phyloP scores from a whole-genome alignment of 2,113 vertebrate species.

The Chaenogobius annularis region DNA sequence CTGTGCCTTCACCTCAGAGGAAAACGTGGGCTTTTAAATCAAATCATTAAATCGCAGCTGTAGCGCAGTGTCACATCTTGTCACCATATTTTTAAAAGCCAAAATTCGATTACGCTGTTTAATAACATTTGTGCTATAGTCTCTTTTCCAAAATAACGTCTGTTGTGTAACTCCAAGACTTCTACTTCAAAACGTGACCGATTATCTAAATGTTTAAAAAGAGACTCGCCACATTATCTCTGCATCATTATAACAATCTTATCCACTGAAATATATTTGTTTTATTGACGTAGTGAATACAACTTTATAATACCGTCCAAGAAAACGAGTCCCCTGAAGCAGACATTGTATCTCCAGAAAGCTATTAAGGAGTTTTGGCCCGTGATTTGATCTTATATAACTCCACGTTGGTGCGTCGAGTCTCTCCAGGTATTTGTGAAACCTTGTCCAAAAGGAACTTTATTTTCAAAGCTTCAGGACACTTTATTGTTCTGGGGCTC shows the following conservation, averaged over 20 bases:
- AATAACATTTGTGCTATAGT: not conserved
- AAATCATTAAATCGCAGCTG: not conserved
- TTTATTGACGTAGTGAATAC: conserved; percentile 10
- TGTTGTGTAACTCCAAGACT: not conserved
- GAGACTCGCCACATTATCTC: not conserved
- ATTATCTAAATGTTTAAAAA: conserved; percentile 9
- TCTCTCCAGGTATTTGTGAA: conserved; percentile 24
- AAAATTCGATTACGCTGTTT: not conserved
- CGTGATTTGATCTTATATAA: conserved; percentile 20
- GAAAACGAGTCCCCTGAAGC: conserved; percentile 9
- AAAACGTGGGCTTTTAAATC: not conserved
- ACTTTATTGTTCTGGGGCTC: conserved; percentile 46
- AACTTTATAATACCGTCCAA: conserved; percentile 5
- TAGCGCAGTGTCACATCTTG: not conserved
- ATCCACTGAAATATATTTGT: not conserved
- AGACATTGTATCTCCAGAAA: conserved; percentile 17
- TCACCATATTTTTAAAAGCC: not conserved
- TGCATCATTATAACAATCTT: not conserved
- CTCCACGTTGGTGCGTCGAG: conserved; percentile 21
- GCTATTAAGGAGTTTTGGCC: conserved; percentile 22
- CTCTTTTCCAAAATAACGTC: not conserved
- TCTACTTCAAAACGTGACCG: not conserved
- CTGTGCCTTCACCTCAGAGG: not conserved
- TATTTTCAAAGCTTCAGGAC: conserved; percentile 34
- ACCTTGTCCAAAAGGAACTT: conserved; percentile 33